Conservation (phyloP, 2,888 invertebrate genomes). For the Plusia festucae region DNA sequence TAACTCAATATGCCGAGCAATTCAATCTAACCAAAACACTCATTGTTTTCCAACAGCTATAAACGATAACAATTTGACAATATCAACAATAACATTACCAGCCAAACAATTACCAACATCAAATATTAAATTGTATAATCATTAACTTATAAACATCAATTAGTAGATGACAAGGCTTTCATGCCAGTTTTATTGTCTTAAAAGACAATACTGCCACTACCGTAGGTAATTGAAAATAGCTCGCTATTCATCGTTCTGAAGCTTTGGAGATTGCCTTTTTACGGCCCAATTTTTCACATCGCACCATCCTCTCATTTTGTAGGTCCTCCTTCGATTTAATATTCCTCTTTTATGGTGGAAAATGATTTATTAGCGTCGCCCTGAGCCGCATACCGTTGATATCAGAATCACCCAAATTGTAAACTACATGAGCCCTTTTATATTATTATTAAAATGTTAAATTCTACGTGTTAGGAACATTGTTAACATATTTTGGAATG, state of each 20-base stretch:
- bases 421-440: slow-evolving; percentile 45
- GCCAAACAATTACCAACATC: neutral
- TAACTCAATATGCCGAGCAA: too few relatives aligned
- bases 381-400: slow-evolving; percentile 66
- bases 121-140: neutral
- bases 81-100: neutral
- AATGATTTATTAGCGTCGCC: slow-evolving; percentile 80
- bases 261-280: slow-evolving; percentile 81
- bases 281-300: slow-evolving; percentile 82
- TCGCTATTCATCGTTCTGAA: slow-evolving; percentile 75
- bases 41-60: neutral
- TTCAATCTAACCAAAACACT: neutral
- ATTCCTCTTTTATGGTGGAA: slow-evolving; percentile 80
- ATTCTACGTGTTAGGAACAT: slow-evolving; percentile 9
- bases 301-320: slow-evolving; percentile 68
- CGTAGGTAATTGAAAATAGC: slow-evolving; percentile 76
- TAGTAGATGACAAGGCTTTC: neutral
- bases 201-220: slow-evolving; percentile 45
- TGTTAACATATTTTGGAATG: slow-evolving; percentile 5
- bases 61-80: neutral
- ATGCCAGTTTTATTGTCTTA: slow-evolving; percentile 22
- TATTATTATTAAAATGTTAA: slow-evolving; percentile 13
- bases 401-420: slow-evolving; percentile 72
- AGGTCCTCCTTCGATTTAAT: slow-evolving; percentile 80
- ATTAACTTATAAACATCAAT: neutral